Conservation (phyloP, 2,888 invertebrate genomes). For the Spilosoma lubricipeda region DNA sequence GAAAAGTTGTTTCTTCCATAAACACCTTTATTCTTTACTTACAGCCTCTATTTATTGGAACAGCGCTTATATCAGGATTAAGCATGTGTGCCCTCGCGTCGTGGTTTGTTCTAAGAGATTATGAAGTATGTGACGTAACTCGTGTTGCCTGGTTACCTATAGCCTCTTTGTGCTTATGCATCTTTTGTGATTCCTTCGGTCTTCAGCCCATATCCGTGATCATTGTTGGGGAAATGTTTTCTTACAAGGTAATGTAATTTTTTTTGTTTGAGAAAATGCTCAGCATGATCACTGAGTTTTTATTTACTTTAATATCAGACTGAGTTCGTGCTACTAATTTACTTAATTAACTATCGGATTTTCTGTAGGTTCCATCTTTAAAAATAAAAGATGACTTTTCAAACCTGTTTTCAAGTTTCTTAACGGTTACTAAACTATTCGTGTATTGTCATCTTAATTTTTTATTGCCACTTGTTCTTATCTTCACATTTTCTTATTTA, state of each 20-base stretch:
- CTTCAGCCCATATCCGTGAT: constrained; percentile 84
- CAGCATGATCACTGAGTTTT: neutral
- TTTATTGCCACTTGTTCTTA: neutral
- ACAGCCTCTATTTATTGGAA: constrained; percentile 69
- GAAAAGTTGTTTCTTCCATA: no score
- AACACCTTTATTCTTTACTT: constrained; percentile 1
- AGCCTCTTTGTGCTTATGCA: constrained; percentile 78
- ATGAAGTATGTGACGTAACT: constrained; percentile 54
- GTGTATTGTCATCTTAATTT: neutral
- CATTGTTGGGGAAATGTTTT: constrained; percentile 83
- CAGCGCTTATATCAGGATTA: constrained; percentile 72
- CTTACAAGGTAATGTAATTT: constrained; percentile 67
- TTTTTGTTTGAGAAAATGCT: neutral
- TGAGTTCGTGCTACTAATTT: no score
- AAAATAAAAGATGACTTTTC: no score
- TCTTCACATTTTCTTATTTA: neutral
- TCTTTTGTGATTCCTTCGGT: constrained; percentile 82
- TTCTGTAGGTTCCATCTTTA: no score
- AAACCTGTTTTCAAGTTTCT: no score
- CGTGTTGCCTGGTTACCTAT: constrained; percentile 80
- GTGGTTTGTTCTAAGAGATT: constrained; percentile 71
- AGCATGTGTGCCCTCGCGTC: constrained; percentile 75
- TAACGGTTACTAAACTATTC: no score
- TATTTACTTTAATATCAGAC: no score
- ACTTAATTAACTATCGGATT: no score